Evolutionary conservation across 2,888 invertebrate species (phyloP), one percentile per base, ranked within the genome.

Genomic region (Quadroppia sp.): DNA sequence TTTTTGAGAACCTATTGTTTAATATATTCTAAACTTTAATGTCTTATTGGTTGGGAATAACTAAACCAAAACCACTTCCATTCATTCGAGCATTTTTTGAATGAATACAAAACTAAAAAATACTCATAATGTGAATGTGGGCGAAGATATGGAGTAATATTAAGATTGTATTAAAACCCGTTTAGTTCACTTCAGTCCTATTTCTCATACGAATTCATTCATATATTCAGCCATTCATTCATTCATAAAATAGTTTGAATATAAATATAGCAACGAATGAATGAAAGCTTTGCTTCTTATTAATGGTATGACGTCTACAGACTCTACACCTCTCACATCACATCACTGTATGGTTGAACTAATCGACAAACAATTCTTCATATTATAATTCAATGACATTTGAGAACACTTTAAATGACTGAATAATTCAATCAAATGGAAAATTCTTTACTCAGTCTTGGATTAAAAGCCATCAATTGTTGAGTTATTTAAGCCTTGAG

Each of bases 141-240:
- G 36, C 36, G 32, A 2, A 64, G 20, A 64, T 64, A 64, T 64
- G 20, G 32, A 64, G 20, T 32, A 64, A 64, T 36, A 32, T 64
- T 30, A 40, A 64, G 40, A 40, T 64, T 64, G 36, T 64, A 32
- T 64, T 64, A 56, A 64, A 64, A 64, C 64, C 64, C 64, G 64
- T 64, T 64, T 64, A 40, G 40, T 64, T 53, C 4, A 9, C 9
- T 53, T n/a, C 17, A 64, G 64, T 23, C 30, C 32, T 64, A 30
- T 64, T 64, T 64, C 36, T 4, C 53, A 25, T 64, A 64, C 64
- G n/a, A 64, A 64, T 40, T 32, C 32, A 64, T 64, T 64, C 64
- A 64, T 64, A 36, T 40, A 64, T 64, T 7, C 20, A 64, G 36
- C 40, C 36, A 64, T n/a, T 36, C 32, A 64, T 64, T 64, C 36